These are phyloP conservation scores for Monoplex corrugatus DNA, from an alignment of 2,888 invertebrate species.

Conservation along the genomic window DNA sequence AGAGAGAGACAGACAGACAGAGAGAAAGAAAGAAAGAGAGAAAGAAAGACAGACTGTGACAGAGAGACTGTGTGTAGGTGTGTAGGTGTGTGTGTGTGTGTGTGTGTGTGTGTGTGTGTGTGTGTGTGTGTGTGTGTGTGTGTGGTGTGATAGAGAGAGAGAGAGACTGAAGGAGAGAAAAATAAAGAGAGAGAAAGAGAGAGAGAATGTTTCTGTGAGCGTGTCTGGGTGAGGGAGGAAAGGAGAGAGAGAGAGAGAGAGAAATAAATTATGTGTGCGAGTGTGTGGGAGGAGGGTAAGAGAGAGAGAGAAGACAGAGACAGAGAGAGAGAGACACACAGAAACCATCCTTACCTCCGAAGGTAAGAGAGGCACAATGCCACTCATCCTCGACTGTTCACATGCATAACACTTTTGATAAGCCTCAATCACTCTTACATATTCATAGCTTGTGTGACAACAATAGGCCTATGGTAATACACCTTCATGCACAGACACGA, in stretches of 20 bases:
- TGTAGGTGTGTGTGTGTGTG: too few species aligned
- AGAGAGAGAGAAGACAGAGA: slow-evolving; percentile 41
- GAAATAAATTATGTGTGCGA: neutral
- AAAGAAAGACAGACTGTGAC: neutral
- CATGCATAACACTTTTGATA: neutral
- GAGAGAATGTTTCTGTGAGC: neutral
- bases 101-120: too few species aligned
- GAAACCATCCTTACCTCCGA: neutral
- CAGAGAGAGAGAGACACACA: slow-evolving; percentile 13
- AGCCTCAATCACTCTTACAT: neutral
- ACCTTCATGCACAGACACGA: neutral
- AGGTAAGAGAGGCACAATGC: neutral
- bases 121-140: too few species aligned
- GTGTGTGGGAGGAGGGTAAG: neutral
- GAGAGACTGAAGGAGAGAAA: neutral
- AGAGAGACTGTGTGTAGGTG: too few species aligned
- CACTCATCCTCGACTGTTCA: neutral
- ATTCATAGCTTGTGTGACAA: neutral
- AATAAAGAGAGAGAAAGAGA: slow-evolving; percentile 11
- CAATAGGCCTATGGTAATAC: too few species aligned
- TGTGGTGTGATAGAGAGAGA: too few species aligned
- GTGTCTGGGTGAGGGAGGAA: neutral
- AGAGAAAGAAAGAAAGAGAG: too few species aligned
- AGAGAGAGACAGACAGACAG: too few species aligned
- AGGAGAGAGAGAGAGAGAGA: neutral